Conservation (phyloP, 2,888 invertebrate genomes). For the Leptinotarsa haldemani region DNA sequence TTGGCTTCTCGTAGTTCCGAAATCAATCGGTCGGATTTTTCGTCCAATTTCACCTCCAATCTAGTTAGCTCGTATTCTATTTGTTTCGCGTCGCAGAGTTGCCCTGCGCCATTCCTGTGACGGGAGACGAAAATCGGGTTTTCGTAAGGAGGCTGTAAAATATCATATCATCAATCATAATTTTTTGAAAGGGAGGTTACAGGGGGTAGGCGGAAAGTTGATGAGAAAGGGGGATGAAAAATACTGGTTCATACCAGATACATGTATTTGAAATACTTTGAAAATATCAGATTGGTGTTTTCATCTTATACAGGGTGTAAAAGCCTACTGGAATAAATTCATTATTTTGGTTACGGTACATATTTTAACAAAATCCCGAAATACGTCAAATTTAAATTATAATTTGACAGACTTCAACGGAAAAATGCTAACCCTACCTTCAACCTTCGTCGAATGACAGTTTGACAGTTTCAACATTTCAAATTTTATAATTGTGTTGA, state of each 20-base stretch:
- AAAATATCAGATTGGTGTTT: no score
- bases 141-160: slow-evolving; percentile 13
- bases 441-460: no score
- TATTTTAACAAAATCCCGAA: no score
- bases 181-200: background rate
- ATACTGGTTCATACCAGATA: background rate
- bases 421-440: no score
- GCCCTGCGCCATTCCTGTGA: slow-evolving; percentile 3
- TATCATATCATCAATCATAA: background rate
- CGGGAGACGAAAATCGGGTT: slow-evolving; percentile 11
- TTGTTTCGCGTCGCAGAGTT: slow-evolving; percentile 41
- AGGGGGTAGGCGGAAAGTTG: background rate
- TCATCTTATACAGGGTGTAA: no score
- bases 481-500: no score
- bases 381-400: no score
- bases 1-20: slow-evolving; percentile 64
- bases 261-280: no score
- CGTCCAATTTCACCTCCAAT: slow-evolving; percentile 63
- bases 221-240: background rate
- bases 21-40: slow-evolving; percentile 63
- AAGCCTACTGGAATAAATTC: no score
- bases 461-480: no score
- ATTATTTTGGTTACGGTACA: no score
- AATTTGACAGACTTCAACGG: no score
- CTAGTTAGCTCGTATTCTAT: slow-evolving; percentile 59